Percentiles rank a stretch among this genome's conserved stretches.
phyloP scores from a whole-genome alignment of 2,797 vertebrate genomes.

The Echiichthys vipera region DNA sequence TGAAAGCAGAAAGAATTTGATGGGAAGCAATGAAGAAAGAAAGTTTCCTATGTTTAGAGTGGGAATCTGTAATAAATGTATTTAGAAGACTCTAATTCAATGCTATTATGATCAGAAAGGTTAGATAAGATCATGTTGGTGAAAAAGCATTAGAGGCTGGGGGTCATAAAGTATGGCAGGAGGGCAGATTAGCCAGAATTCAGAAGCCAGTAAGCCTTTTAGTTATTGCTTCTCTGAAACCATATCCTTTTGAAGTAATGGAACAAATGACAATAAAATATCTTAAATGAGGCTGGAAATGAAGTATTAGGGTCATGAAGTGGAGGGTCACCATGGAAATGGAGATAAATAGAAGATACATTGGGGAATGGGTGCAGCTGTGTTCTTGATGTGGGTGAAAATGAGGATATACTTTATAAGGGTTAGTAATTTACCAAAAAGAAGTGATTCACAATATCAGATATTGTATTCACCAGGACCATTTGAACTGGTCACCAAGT shows the following conservation, averaged over 20 bases:
- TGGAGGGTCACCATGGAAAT: conserved; percentile 47
- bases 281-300: conserved; percentile 42
- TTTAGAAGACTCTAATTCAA: conserved; percentile 28
- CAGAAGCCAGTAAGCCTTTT: conserved; percentile 58
- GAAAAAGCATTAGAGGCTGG: conserved; percentile 38
- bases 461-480: not conserved
- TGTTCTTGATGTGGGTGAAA: conserved; percentile 12
- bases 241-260: conserved; percentile 65
- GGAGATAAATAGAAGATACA: conserved; percentile 51
- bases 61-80: conserved; percentile 1
- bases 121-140: conserved; percentile 35
- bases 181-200: conserved; percentile 59
- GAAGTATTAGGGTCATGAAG: conserved; percentile 45
- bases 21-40: too few species aligned
- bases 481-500: not conserved
- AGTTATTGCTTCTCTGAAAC: conserved; percentile 60
- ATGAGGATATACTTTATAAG: conserved; percentile 15
- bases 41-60: too few species aligned
- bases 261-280: conserved; percentile 59
- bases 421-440: conserved; percentile 9
- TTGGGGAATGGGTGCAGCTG: conserved; percentile 47
- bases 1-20: too few species aligned
- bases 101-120: conserved; percentile 27
- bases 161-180: conserved; percentile 50
- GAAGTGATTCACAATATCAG: not conserved